phyloP scores from a whole-genome alignment of 2,888 invertebrate species.

The Sialis lutaria region DNA sequence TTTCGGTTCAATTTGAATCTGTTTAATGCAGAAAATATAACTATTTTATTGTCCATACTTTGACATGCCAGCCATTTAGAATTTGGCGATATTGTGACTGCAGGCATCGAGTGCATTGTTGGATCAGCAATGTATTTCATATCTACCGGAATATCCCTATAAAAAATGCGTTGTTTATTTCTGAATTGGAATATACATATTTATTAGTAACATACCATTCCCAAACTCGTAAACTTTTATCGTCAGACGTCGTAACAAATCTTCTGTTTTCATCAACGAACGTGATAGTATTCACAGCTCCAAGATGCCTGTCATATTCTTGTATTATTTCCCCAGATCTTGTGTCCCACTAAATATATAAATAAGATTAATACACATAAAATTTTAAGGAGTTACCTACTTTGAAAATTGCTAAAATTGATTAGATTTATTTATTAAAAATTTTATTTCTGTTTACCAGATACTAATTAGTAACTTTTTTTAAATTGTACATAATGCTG shows the following conservation, averaged over 20 bases:
- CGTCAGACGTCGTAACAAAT: conserved; percentile 97
- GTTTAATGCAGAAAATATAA: conserved; percentile 94
- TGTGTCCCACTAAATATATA: conserved; percentile 71
- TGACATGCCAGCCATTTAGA: conserved; percentile 99
- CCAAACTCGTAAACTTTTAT: conserved; percentile 97
- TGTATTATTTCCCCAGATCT: conserved; percentile 90
- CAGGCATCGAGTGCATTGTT: conserved; percentile 97
- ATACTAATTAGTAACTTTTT: no score
- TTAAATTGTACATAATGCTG: no score
- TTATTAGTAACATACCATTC: conserved; percentile 60
- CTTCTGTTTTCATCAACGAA: conserved; percentile 97
- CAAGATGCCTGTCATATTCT: conserved; percentile 96
- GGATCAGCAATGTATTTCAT: conserved; percentile 99
- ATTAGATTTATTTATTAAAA: background rate
- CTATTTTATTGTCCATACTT: conserved; percentile 97
- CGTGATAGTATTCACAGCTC: conserved; percentile 96
- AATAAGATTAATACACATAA: conserved; percentile 3
- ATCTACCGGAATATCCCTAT: conserved; percentile 83
- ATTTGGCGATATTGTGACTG: conserved; percentile 88
- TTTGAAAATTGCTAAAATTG: background rate
- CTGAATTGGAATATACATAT: background rate
- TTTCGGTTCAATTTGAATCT: conserved; percentile 96
- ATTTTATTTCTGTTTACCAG: no score
- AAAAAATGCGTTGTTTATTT: conserved; percentile 5
- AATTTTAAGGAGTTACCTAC: background rate